Percentiles rank a stretch among this genome's conserved stretches.
phyloP scores from a whole-genome alignment of 92 coral and sea anemone species.

The Galaxea fascicularis region DNA sequence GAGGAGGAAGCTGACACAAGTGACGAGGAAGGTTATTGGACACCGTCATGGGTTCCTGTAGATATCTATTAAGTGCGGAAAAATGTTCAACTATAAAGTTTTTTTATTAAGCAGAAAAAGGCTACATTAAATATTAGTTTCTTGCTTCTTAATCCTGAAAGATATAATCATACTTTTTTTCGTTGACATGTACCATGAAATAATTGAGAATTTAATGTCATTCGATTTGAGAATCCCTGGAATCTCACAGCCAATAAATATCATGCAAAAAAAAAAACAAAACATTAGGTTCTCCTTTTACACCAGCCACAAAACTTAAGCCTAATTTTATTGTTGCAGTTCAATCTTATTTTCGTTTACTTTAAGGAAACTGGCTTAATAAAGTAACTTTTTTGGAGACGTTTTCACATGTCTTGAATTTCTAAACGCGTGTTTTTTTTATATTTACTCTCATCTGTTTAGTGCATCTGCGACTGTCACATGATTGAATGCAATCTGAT shows the following conservation, averaged over 20 bases:
- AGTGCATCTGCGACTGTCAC: background rate
- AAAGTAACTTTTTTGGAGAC: too few species aligned
- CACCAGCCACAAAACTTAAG: background rate
- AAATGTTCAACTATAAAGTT: background rate
- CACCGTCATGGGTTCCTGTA: background rate
- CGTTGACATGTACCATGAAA: too few species aligned
- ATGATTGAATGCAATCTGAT: background rate
- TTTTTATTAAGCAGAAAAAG: background rate
- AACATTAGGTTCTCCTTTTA: background rate
- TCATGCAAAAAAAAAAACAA: too few species aligned
- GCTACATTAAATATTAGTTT: too few species aligned
- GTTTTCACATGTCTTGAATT: too few species aligned
- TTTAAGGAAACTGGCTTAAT: background rate
- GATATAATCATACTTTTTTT: too few species aligned
- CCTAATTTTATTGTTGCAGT: background rate
- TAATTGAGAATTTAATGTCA: too few species aligned
- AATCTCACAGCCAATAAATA: too few species aligned
- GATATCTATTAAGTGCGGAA: background rate
- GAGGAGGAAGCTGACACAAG: constrained; percentile 47
- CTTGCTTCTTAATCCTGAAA: too few species aligned
- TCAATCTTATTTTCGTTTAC: background rate
- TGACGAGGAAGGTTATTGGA: constrained; percentile 19
- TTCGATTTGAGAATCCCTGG: too few species aligned
- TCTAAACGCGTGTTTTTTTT: too few species aligned
- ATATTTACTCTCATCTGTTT: too few species aligned